Evolutionary conservation across 2,888 invertebrate species (phyloP), one percentile per base, ranked within the genome.

Genomic region (Heliconius erato): DNA sequence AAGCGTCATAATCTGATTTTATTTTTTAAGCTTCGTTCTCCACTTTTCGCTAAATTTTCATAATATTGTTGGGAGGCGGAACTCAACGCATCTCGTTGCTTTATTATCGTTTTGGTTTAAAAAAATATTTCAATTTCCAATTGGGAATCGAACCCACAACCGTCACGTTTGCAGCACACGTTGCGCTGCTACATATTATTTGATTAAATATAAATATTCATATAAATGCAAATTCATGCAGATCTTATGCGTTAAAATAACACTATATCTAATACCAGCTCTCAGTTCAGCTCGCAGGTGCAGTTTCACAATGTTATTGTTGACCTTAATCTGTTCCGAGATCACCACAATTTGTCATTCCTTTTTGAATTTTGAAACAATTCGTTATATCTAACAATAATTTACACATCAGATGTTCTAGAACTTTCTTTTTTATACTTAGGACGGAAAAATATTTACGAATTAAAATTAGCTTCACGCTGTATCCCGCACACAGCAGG

Each of bases 321-420:
- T 35, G 76, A 35, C 59, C 76, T n/a, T 76, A 63, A 76, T 76
- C 76, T 63, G 59, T 76, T 40, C 63, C 16, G 49, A 72, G 44
- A 44, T n/a, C 7, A 40, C 4, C 26, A 72, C 44, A 14, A 72
- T 72, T 44, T 44, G 44, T 72, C 44, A 72, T 9, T 72, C 44
- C 40, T 72, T 44, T 26, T 72, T n/a, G 5, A 40, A 68, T 68
- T 16, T 32, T 68, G 28, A 32, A 67, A 67, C 28, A 23, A 23
- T 67, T 12, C 28, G 28, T 67, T 26, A 28, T 28, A 11, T 26
- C 32, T 71, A 1, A 35, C 35, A 32, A 67, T 65, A 26, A 65
- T 65, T 65, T 65, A 4, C 65, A 26, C 0, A 1, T 26, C 26
- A 28, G 65, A 67, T 67, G 26, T 26, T 67, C 16, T 26, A 67